A percentile compares a stretch with the other conserved stretches of the same genome.
Conservation (phyloP, 2,888 invertebrate species). For the Choristoneura rosaceana region DNA sequence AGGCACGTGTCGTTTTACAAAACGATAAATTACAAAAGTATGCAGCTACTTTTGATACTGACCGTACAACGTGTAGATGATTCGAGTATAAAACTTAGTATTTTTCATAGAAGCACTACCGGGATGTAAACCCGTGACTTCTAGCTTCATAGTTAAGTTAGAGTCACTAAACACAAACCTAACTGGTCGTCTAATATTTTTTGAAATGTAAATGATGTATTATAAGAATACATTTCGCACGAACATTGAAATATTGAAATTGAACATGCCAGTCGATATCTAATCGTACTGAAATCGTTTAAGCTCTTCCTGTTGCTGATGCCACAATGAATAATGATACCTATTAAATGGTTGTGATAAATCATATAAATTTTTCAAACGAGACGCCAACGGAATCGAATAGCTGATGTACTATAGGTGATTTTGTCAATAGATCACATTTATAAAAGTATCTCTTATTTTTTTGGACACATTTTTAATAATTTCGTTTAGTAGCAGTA, state of each 20-base stretch:
- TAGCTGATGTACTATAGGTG: not conserved
- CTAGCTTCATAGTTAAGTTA: too few species aligned
- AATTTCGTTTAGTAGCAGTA: not conserved
- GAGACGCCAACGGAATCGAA: constrained; percentile 8
- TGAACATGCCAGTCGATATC: constrained; percentile 16
- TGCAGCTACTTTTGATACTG: too few species aligned
- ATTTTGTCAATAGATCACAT: not conserved
- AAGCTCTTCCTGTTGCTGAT: constrained; percentile 25
- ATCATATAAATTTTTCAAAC: constrained; percentile 18
- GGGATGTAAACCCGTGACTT: too few species aligned
- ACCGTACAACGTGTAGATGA: too few species aligned
- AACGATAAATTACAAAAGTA: too few species aligned
- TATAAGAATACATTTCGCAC: not conserved
- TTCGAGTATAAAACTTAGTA: too few species aligned
- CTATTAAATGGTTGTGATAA: constrained; percentile 23
- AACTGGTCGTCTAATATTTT: too few species aligned
- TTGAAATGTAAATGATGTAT: too few species aligned
- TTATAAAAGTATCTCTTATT: not conserved
- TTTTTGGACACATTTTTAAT: not conserved
- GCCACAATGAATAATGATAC: constrained; percentile 31
- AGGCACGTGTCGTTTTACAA: too few species aligned
- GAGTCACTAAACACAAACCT: too few species aligned
- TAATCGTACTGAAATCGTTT: constrained; percentile 23
- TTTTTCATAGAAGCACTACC: too few species aligned
- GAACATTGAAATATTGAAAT: constrained; percentile 15